These are phyloP conservation scores for Zophobas morio DNA, from an alignment of 1,140 invertebrate species.

Conservation along the genomic window DNA sequence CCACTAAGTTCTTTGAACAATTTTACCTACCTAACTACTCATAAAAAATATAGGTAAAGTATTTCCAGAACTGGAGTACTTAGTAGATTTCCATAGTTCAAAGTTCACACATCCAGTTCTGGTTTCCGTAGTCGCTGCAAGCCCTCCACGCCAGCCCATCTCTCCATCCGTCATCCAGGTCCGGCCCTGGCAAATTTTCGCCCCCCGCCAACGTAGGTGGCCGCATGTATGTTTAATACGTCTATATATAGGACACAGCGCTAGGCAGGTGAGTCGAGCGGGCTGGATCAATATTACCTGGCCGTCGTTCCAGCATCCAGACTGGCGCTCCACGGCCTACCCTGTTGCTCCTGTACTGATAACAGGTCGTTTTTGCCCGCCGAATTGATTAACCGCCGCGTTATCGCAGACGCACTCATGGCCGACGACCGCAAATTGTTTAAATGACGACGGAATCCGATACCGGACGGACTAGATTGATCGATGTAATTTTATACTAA, in stretches of 20 bases:
- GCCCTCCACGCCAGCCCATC: too few relatives aligned
- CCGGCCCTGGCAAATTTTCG: neutral
- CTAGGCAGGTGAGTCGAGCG: constrained; percentile 45
- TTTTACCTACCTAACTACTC: too few relatives aligned
- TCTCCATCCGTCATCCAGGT: neutral
- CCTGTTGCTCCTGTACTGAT: constrained; percentile 41
- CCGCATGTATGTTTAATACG: constrained; percentile 47
- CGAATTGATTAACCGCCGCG: constrained; percentile 28
- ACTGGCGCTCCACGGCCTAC: constrained; percentile 22
- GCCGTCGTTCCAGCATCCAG: constrained; percentile 43
- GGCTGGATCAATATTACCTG: constrained; percentile 47
- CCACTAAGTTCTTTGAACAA: too few relatives aligned
- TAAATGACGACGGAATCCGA: constrained; percentile 21
- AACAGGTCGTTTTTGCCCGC: constrained; percentile 24
- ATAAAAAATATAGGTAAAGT: too few relatives aligned
- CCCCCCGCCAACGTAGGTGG: neutral
- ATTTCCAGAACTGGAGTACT: too few relatives aligned
- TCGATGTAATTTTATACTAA: constrained; percentile 47
- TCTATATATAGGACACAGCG: constrained; percentile 48
- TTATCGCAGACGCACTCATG: constrained; percentile 28
- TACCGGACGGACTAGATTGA: constrained; percentile 23
- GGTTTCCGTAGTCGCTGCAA: too few relatives aligned
- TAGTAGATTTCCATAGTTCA: too few relatives aligned
- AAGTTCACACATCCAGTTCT: too few relatives aligned
- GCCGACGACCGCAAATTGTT: neutral